phyloP scores from a whole-genome alignment of 2,797 vertebrate genomes.

The Novumbra hubbsi region DNA sequence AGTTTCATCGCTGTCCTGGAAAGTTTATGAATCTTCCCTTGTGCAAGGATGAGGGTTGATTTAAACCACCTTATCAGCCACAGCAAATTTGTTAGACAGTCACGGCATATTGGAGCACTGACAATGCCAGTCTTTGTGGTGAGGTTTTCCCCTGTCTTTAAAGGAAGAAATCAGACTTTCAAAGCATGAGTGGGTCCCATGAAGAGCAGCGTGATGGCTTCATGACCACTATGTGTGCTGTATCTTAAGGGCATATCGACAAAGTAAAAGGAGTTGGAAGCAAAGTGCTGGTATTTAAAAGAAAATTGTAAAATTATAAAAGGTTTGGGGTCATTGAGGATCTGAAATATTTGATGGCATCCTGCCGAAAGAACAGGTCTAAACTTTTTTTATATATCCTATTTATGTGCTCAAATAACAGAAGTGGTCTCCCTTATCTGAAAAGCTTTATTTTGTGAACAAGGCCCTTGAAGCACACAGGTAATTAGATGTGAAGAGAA shows the following conservation, averaged over 20 bases:
- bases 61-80: constrained; percentile 70
- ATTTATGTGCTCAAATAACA: constrained; percentile 2
- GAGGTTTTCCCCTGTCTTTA: constrained; percentile 51
- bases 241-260: constrained; percentile 45
- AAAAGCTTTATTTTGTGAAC: constrained; percentile 4
- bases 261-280: background rate
- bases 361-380: too few relatives aligned
- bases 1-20: constrained; percentile 56
- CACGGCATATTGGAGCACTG: constrained; percentile 74
- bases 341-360: too few relatives aligned
- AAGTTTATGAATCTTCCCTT: constrained; percentile 64
- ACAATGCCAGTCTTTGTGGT: constrained; percentile 75
- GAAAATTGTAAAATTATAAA: too few relatives aligned
- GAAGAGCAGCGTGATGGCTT: constrained; percentile 48
- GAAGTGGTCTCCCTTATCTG: background rate
- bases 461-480: constrained; percentile 61
- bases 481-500: constrained; percentile 72
- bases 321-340: too few relatives aligned
- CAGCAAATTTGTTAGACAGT: constrained; percentile 72
- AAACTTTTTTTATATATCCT: too few relatives aligned
- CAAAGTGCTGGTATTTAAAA: background rate
- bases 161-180: constrained; percentile 62
- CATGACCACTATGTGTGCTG: constrained; percentile 42
- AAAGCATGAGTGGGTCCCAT: constrained; percentile 66
- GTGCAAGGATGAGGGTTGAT: constrained; percentile 54